phyloP scores from a whole-genome alignment of 2,888 invertebrate genomes.

The Caenorhabditis drosophilae region DNA sequence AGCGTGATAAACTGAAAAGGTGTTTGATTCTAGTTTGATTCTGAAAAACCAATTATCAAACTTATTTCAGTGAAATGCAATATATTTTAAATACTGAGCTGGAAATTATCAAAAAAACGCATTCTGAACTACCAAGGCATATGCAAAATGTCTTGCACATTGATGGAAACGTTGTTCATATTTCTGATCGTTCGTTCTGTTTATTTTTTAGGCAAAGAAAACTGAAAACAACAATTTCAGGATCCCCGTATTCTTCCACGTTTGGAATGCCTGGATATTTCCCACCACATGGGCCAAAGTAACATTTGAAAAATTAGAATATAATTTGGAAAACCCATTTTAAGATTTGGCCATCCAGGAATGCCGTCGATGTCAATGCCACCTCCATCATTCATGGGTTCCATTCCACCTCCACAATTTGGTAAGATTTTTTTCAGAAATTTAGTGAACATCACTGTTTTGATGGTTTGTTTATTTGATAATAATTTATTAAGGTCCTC shows the following conservation, averaged over 20 bases:
- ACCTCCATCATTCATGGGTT: constrained; percentile 11
- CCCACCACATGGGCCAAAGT: too few relatives aligned
- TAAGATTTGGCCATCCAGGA: not conserved
- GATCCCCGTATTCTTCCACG: too few relatives aligned
- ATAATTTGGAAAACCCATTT: too few relatives aligned
- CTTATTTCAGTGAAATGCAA: constrained; percentile 30
- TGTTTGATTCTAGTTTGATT: not conserved
- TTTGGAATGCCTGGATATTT: too few relatives aligned
- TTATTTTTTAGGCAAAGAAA: too few relatives aligned
- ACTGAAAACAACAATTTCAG: too few relatives aligned
- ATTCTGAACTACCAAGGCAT: constrained; percentile 35
- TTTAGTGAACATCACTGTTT: too few relatives aligned
- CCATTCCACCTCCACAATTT: too few relatives aligned
- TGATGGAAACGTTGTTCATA: constrained; percentile 23
- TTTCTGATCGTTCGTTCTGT: constrained; percentile 26
- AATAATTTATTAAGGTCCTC: too few relatives aligned
- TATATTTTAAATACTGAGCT: constrained; percentile 20
- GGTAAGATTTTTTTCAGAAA: too few relatives aligned
- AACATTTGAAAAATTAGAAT: too few relatives aligned
- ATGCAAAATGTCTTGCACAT: constrained; percentile 38
- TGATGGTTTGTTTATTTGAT: too few relatives aligned
- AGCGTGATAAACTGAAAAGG: constrained; percentile 18
- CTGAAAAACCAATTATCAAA: not conserved
- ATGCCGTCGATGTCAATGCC: constrained; percentile 3
- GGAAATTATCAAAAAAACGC: constrained; percentile 30